These are phyloP conservation scores for Melinopterus prodromus DNA, from an alignment of 2,888 invertebrate species.

Conservation along the genomic window DNA sequence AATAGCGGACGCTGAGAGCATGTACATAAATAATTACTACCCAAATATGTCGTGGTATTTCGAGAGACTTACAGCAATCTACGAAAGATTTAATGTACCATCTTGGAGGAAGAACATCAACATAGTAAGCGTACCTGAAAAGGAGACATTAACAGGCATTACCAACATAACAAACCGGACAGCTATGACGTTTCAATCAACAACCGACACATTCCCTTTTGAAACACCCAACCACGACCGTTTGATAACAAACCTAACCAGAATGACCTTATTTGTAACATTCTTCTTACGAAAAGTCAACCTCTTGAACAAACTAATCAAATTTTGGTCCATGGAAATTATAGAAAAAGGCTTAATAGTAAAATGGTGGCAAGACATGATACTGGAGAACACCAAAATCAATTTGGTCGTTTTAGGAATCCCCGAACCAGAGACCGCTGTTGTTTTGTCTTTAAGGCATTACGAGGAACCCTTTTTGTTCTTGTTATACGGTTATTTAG, in stretches of 20 bases:
- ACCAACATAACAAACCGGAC: constrained; percentile 7
- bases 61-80: constrained; percentile 23
- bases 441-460: constrained; percentile 37
- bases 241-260: constrained; percentile 5
- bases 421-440: constrained; percentile 23
- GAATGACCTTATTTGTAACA: constrained; percentile 38
- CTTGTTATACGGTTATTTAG: constrained; percentile 38
- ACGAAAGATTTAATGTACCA: constrained; percentile 20
- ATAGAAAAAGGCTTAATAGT: constrained; percentile 43
- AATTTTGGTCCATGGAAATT: constrained; percentile 43
- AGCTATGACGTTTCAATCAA: constrained; percentile 24
- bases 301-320: constrained; percentile 35
- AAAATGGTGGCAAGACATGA: constrained; percentile 43
- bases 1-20: constrained; percentile 26
- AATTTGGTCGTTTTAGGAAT: constrained; percentile 25
- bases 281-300: constrained; percentile 38
- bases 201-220: constrained; percentile 23
- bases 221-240: constrained; percentile 15
- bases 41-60: constrained; percentile 34
- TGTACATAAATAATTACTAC: constrained; percentile 30
- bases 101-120: constrained; percentile 24
- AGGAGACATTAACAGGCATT: constrained; percentile 17
- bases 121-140: constrained; percentile 26
- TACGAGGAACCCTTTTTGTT: constrained; percentile 44
- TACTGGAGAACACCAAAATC: constrained; percentile 34